Conservation (phyloP, 1,140 invertebrate genomes). For the Euura saliciscinereae region DNA sequence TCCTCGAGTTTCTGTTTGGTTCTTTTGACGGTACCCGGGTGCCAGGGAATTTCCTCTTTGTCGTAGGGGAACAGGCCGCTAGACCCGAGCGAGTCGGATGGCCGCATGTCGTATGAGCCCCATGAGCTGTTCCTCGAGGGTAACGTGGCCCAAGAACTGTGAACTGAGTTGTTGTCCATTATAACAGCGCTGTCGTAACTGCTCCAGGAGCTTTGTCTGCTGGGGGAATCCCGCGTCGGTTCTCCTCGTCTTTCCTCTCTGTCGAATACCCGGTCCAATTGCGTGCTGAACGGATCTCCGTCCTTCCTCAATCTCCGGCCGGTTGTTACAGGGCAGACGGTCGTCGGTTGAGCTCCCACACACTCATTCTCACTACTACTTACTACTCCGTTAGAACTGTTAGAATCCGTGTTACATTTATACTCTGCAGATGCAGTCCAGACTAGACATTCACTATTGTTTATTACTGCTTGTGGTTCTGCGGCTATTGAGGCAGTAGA, state of each 20-base stretch:
- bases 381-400: conserved; percentile 24
- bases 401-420: conserved; percentile 39
- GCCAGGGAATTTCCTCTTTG: conserved; percentile 69
- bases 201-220: conserved; percentile 78
- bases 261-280: conserved; percentile 75
- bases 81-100: conserved; percentile 49
- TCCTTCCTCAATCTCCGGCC: conserved; percentile 38
- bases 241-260: conserved; percentile 67
- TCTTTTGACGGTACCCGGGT: conserved; percentile 71
- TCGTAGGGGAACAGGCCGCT: conserved; percentile 64
- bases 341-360: conserved; percentile 16
- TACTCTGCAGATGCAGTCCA: conserved; percentile 60
- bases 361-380: conserved; percentile 33
- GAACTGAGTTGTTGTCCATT: conserved; percentile 70
- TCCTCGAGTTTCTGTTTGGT: conserved; percentile 79
- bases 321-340: conserved; percentile 22
- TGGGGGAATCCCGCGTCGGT: conserved; percentile 54
- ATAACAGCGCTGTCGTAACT: conserved; percentile 79
- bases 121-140: conserved; percentile 77
- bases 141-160: conserved; percentile 80
- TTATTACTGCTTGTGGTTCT: conserved; percentile 19
- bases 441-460: conserved; percentile 57
- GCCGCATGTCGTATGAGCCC: conserved; percentile 74
- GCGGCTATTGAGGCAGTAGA: conserved; percentile 1
- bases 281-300: conserved; percentile 74